phyloP scores from a whole-genome alignment of 2,113 vertebrate genomes.

The Cromileptes altivelis region DNA sequence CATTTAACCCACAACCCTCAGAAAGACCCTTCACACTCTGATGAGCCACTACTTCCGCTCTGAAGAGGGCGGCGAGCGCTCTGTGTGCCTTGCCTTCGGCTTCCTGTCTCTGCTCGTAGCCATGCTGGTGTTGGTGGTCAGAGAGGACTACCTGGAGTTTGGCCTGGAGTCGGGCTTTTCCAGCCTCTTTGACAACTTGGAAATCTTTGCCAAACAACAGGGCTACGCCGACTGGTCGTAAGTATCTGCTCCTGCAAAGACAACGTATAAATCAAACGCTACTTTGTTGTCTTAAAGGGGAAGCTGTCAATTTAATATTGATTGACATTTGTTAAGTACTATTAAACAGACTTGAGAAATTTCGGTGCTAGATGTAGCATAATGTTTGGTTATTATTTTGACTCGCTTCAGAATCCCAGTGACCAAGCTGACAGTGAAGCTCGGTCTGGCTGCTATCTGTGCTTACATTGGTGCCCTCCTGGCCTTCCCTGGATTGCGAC shows the following conservation, averaged over 20 bases:
- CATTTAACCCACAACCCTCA: constrained; percentile 80
- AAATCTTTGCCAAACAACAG: constrained; percentile 87
- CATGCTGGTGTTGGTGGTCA: constrained; percentile 92
- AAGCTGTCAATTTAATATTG: background rate
- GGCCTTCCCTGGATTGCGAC: constrained; percentile 93
- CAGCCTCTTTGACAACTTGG: constrained; percentile 87
- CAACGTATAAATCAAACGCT: background rate
- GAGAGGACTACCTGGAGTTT: constrained; percentile 93
- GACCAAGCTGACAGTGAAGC: constrained; percentile 88
- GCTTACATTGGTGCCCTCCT: constrained; percentile 92
- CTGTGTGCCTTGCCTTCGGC: constrained; percentile 93
- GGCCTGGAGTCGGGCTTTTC: constrained; percentile 93
- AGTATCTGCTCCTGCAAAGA: constrained; percentile 73
- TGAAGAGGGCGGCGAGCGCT: constrained; percentile 93
- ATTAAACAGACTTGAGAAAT: background rate
- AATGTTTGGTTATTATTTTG: background rate
- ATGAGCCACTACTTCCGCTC: constrained; percentile 93
- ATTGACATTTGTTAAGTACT: background rate
- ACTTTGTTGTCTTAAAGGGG: background rate
- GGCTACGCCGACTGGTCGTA: constrained; percentile 92
- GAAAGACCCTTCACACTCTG: constrained; percentile 90
- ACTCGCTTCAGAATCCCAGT: constrained; percentile 86
- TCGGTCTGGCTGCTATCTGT: constrained; percentile 88
- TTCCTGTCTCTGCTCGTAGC: constrained; percentile 93
- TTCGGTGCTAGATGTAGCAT: background rate